Conservation (phyloP, 2,888 invertebrate genomes). For the Macrophya alboannulata region DNA sequence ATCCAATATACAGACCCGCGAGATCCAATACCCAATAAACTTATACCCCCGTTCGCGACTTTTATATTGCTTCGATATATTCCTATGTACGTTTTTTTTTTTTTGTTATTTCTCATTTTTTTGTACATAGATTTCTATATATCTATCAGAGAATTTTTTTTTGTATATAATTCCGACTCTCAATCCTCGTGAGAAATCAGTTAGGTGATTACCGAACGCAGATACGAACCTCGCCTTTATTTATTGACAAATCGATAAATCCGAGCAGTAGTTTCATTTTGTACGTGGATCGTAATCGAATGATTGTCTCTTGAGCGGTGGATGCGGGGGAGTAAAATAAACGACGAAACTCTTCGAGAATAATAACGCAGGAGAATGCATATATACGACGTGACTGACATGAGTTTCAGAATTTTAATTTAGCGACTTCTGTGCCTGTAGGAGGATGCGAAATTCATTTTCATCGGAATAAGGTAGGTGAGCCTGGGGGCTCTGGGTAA, state of each 20-base stretch:
- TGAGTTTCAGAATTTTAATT: constrained; percentile 25
- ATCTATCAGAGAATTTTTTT: background rate
- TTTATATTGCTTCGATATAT: background rate
- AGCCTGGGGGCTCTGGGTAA: constrained; percentile 33
- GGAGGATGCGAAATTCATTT: constrained; percentile 37
- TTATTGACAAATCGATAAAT: no score
- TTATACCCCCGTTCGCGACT: background rate
- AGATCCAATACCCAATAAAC: constrained; percentile 13
- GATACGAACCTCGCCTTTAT: no score
- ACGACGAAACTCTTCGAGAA: background rate
- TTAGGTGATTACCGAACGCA: no score
- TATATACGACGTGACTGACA: background rate
- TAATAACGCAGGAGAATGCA: background rate
- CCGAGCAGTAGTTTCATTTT: no score
- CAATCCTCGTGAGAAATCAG: background rate
- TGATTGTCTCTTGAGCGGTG: no score
- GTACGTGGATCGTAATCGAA: no score
- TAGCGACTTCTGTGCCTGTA: background rate
- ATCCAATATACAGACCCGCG: constrained; percentile 7
- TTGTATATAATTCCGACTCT: background rate
- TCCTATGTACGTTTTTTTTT: background rate
- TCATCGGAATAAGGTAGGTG: constrained; percentile 22
- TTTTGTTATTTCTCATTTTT: background rate
- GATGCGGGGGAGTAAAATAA: no score
- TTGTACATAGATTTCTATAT: background rate